Percentiles rank a stretch among this genome's conserved stretches.
phyloP scores from a whole-genome alignment of 2,797 vertebrate genomes.

The Menidia menidia region DNA sequence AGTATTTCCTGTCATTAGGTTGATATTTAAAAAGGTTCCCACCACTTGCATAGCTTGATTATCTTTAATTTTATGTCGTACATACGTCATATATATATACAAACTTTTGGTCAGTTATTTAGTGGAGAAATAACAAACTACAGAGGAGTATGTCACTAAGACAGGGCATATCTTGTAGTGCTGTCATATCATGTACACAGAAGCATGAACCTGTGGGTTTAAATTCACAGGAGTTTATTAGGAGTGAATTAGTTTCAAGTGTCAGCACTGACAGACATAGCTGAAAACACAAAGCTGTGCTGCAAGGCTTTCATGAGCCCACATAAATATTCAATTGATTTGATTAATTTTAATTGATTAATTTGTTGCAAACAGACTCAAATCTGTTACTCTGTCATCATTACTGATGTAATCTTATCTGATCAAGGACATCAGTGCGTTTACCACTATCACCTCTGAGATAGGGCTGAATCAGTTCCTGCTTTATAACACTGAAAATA shows the following conservation, averaged over 20 bases:
- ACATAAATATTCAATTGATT: neutral
- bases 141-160: neutral
- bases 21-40: constrained; percentile 1
- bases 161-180: neutral
- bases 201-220: neutral
- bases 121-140: constrained; percentile 6
- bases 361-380: constrained; percentile 4
- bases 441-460: neutral
- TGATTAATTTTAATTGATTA: constrained; percentile 16
- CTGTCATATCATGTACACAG: neutral
- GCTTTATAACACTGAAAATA: neutral
- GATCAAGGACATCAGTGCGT: neutral
- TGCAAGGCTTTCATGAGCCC: constrained; percentile 1
- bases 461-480: neutral
- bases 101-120: too few relatives aligned
- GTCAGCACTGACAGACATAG: neutral
- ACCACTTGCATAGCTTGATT: neutral
- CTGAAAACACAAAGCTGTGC: constrained; percentile 21
- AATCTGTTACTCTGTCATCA: constrained; percentile 13
- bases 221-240: constrained; percentile 15
- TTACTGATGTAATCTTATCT: neutral
- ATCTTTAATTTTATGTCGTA: neutral
- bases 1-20: constrained; percentile 36
- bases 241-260: constrained; percentile 3
- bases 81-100: too few relatives aligned